Percentiles rank a stretch among this genome's conserved stretches.
These are phyloP conservation scores for Epinotia bilunana DNA, from an alignment of 2,888 invertebrate species.

Conservation along the genomic window DNA sequence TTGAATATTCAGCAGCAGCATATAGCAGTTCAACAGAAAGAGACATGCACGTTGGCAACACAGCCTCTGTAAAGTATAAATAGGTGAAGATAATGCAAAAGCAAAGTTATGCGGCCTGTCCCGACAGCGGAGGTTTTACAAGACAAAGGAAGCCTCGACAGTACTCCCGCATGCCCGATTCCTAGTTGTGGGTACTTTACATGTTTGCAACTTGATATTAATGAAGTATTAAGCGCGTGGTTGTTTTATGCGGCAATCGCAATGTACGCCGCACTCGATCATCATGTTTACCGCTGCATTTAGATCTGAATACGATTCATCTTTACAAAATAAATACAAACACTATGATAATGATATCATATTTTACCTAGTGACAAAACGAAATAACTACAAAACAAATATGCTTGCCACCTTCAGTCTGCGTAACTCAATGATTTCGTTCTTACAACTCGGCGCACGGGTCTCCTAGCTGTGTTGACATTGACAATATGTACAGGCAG, in stretches of 20 bases:
- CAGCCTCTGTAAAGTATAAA: slow-evolving; percentile 16
- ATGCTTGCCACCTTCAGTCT: too few relatives aligned
- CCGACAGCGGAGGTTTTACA: slow-evolving; percentile 30
- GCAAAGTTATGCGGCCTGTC: slow-evolving; percentile 40
- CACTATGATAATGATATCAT: too few relatives aligned
- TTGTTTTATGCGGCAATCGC: background rate
- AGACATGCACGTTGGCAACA: slow-evolving; percentile 5
- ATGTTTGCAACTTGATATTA: background rate
- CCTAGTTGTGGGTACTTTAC: slow-evolving; percentile 19
- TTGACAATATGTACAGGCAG: too few relatives aligned
- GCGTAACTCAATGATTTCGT: too few relatives aligned
- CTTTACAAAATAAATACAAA: too few relatives aligned
- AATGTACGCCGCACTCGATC: background rate
- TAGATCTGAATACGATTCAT: too few relatives aligned
- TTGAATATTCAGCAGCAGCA: background rate
- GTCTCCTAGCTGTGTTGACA: too few relatives aligned
- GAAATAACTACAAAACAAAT: too few relatives aligned
- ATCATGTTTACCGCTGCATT: too few relatives aligned
- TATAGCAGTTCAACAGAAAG: slow-evolving; percentile 1
- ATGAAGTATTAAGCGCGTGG: background rate
- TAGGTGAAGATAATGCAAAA: slow-evolving; percentile 36
- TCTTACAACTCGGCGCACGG: too few relatives aligned
- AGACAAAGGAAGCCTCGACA: slow-evolving; percentile 39
- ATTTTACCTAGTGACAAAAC: too few relatives aligned
- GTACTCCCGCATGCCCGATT: slow-evolving; percentile 25